Base-by-base conservation (phyloP, 2,797 vertebrate genomes). In the Mastacembelus armatus region DNA sequence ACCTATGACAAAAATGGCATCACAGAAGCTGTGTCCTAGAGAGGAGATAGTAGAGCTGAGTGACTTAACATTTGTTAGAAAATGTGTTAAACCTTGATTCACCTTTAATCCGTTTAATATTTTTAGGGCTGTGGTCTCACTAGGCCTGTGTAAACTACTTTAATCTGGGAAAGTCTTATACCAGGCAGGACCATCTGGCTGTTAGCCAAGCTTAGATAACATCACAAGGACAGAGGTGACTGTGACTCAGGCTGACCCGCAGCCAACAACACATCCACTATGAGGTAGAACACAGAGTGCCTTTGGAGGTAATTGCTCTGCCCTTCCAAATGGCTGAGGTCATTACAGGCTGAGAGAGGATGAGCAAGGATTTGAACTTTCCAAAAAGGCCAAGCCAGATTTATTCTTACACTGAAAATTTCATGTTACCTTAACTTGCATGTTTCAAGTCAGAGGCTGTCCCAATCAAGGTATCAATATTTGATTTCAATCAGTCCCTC, bases 241-340 rank as follows among this genome's bases (percentile, higher is more conserved):
- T 80, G n/a, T n/a, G n/a, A n/a, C 47, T 45, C 45, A 62, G 44
- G 71, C 71, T 78, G 77, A 80, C 79, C 84, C 65, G 79, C 70
- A 83, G 85, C 81, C 74, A 65, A 48, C 64, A 74, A 39, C 66
- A 45, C 61, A 35, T 12, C 49, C 30, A 14, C 73, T 66, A 22
- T 73, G 61, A 84, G 76, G 70, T 73, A 67, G 78, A 68, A 76
- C 58, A 57, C 52, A 48, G 35, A 73, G 21, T 26, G 36, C 66
- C 71, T 80, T 69, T 63, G 56, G 62, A 76, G 68, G 65, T 62
- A 78, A 74, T 78, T 76, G 71, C 43, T 63, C 66, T 52, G 43
- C 24, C 62, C 56, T 38, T 61, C 54, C 44, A 36, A 65, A 60
- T n/a, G 21, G 22, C 52, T 50, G 58, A 80, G 72, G 78, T 83